Conservation (phyloP, 2,888 invertebrate species). For the Synergus itoensis region DNA sequence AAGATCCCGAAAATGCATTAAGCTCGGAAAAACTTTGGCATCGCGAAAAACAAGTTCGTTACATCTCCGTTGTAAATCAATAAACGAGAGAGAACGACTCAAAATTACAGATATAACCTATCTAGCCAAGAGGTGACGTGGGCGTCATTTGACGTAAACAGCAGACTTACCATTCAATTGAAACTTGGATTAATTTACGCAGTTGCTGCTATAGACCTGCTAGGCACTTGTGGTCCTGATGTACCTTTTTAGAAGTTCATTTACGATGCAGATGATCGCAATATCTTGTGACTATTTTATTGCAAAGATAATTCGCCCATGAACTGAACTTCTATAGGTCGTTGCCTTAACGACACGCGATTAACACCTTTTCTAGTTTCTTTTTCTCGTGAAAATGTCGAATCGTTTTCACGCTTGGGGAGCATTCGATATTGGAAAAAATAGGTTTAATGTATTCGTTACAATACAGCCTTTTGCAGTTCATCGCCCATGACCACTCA, state of each 20-base stretch:
- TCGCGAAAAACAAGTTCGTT: slow-evolving; percentile 31
- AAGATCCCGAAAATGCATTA: neutral
- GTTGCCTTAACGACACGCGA: neutral
- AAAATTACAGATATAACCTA: slow-evolving; percentile 41
- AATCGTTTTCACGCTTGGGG: slow-evolving; percentile 27
- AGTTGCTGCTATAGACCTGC: slow-evolving; percentile 45
- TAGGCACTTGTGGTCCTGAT: slow-evolving; percentile 52
- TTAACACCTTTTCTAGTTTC: slow-evolving; percentile 23
- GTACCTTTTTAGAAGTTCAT: slow-evolving; percentile 50
- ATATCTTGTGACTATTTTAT: slow-evolving; percentile 2
- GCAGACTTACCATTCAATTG: slow-evolving; percentile 42
- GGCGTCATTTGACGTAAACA: slow-evolving; percentile 42
- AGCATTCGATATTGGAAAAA: slow-evolving; percentile 33
- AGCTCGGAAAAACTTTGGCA: neutral
- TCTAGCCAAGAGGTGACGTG: slow-evolving; percentile 36
- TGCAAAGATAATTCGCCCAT: neutral
- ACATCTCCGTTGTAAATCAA: slow-evolving; percentile 38
- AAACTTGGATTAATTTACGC: slow-evolving; percentile 47
- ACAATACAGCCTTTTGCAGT: slow-evolving; percentile 29
- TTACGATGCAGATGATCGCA: slow-evolving; percentile 25
- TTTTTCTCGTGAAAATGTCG: slow-evolving; percentile 3
- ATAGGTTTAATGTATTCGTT: slow-evolving; percentile 25
- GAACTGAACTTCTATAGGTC: neutral
- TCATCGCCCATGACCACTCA: slow-evolving; percentile 29
- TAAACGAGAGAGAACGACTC: slow-evolving; percentile 34